phyloP scores from a whole-genome alignment of 2,888 invertebrate species.

The Meghimatium bilineatum region DNA sequence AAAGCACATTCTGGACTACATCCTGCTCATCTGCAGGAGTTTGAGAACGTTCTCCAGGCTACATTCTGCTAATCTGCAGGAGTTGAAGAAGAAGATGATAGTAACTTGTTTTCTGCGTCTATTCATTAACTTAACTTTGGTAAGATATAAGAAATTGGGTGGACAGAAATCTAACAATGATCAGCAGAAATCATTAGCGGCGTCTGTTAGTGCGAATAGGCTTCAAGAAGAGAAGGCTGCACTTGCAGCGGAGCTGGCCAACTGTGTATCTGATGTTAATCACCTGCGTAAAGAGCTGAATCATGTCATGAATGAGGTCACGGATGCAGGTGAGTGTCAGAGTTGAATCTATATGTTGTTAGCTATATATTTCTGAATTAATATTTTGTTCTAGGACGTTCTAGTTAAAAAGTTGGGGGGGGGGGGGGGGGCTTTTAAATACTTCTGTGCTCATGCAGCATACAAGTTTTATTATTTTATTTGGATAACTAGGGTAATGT shows the following conservation, averaged over 20 bases:
- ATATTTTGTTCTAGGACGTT: too few relatives aligned
- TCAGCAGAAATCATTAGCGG: not conserved
- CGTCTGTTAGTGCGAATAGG: not conserved
- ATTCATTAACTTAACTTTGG: not conserved
- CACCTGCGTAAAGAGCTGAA: constrained; percentile 24
- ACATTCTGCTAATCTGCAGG: too few relatives aligned
- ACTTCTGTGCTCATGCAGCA: too few relatives aligned
- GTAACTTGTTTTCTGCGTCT: not conserved
- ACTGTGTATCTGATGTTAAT: constrained; percentile 14
- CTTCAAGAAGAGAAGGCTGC: not conserved
- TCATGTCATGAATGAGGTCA: constrained; percentile 10
- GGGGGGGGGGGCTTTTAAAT: too few relatives aligned
- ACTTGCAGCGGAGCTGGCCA: constrained; percentile 4
- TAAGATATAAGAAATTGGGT: constrained; percentile 4
- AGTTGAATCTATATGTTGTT: not conserved
- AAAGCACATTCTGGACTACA: too few relatives aligned
- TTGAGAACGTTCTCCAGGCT: too few relatives aligned
- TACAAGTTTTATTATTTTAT: too few relatives aligned
- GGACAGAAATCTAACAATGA: not conserved
- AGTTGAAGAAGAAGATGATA: too few relatives aligned
- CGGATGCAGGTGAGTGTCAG: constrained; percentile 23
- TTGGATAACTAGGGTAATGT: too few relatives aligned
- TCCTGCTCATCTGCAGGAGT: too few relatives aligned
- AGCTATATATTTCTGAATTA: not conserved
- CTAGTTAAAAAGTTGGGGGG: too few relatives aligned